phyloP scores from a whole-genome alignment of 2,113 vertebrate genomes.

The Oriolus oriolus region DNA sequence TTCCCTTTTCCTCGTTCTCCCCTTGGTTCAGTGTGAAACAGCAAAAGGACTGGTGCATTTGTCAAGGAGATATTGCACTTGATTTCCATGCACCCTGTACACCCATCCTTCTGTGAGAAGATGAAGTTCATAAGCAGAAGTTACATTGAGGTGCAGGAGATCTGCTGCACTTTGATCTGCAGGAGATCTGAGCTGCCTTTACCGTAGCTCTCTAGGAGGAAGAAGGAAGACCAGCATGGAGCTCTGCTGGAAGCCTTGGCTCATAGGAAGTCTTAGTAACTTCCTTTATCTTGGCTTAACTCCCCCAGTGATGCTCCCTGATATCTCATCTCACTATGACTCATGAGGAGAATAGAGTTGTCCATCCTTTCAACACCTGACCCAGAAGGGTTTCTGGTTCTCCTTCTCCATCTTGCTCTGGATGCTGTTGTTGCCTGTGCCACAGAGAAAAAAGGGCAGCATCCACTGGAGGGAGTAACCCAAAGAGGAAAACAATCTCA shows the following conservation, averaged over 20 bases:
- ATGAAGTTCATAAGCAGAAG: background rate
- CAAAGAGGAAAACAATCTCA: background rate
- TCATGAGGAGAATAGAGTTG: background rate
- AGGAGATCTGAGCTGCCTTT: background rate
- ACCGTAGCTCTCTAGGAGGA: background rate
- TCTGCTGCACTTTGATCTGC: too few species aligned
- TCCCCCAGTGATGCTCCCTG: background rate
- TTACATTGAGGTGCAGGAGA: conserved; percentile 9
- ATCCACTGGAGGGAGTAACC: background rate
- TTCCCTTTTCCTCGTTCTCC: background rate
- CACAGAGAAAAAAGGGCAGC: background rate
- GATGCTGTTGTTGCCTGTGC: background rate
- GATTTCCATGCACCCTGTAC: background rate
- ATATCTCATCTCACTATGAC: background rate
- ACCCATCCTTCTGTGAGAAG: background rate
- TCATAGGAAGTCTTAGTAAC: conserved; percentile 24
- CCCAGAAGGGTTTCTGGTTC: background rate
- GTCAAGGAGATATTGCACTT: background rate
- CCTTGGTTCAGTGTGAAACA: conserved; percentile 29
- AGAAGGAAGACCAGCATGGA: background rate
- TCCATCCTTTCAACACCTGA: background rate
- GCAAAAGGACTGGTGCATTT: background rate
- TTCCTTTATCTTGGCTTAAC: conserved; percentile 3
- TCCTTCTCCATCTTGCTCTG: background rate
- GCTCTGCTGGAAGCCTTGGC: conserved; percentile 10